Evolutionary conservation across 2,888 invertebrate species (phyloP), one percentile per base, ranked within the genome.

Genomic region (Bhutanitis thaidina): DNA sequence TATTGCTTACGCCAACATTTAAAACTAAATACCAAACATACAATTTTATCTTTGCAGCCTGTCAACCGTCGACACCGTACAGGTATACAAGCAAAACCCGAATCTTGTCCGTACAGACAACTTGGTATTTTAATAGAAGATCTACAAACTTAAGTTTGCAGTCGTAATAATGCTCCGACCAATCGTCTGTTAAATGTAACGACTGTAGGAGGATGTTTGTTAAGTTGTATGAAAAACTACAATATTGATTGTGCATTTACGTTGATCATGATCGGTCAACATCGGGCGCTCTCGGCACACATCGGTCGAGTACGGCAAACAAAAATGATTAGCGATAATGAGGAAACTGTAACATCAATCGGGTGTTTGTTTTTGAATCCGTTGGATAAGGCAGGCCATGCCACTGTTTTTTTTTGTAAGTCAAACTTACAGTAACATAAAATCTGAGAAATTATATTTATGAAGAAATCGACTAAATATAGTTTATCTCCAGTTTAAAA

Each of bases 291-390:
- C 45, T 57, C 53, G 52, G 45, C 38, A 62, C 58, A 58, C 53
- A 54, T 58, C 57, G 58, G 56, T 12, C 41, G 43, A 35, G 34
- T 49, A 55, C 53, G 50, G 47, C 38, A 62, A 58, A 58, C 54
- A 53, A 2, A 27, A 1, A 13, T 52, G 53, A 63, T 61, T 62
- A 61, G 56, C 60, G 65, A 41, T 67, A 67, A 67, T 64, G 53
- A 34, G 45, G 44, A 53, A 67, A 66, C 64, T 65, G 62, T 65
- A 66, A 55, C 65, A 55, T 35, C 55, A 38, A 55, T 35, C 55
- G 37, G 43, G 55, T 48, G 45, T 49, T 53, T 55, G 37, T 30
- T 25, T 34, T 40, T 48, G 1, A 27, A 13, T 9, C 7, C 29
- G 15, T 14, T 32, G 13, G 13, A 9, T 25, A 12, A 13, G 20